These are phyloP conservation scores for Sebastes oblongus DNA, from an alignment of 2,797 vertebrate species.

Conservation along the genomic window DNA sequence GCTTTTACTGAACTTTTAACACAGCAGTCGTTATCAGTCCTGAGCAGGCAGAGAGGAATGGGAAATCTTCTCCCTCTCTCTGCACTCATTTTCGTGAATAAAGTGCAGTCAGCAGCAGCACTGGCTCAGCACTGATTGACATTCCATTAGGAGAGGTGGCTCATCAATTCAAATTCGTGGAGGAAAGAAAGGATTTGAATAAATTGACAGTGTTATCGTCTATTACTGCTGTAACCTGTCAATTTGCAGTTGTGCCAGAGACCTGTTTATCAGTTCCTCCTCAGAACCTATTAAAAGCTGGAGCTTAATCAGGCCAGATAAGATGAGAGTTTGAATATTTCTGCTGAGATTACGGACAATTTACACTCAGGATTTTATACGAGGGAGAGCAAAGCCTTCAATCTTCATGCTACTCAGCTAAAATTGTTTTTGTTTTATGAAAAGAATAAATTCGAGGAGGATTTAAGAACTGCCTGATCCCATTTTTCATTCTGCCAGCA, in stretches of 20 bases:
- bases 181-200: slow-evolving; percentile 82
- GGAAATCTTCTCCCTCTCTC: slow-evolving; percentile 73
- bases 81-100: slow-evolving; percentile 71
- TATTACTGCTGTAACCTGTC: slow-evolving; percentile 78
- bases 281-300: slow-evolving; percentile 72
- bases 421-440: slow-evolving; percentile 49
- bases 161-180: slow-evolving; percentile 81
- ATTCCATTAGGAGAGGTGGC: slow-evolving; percentile 81
- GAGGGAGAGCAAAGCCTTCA: slow-evolving; percentile 13
- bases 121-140: slow-evolving; percentile 79
- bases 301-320: slow-evolving; percentile 73
- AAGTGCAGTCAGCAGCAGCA: slow-evolving; percentile 76
- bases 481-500: slow-evolving; percentile 11
- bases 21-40: slow-evolving; percentile 81
- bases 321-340: slow-evolving; percentile 68
- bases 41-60: slow-evolving; percentile 78
- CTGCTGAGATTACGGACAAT: slow-evolving; percentile 65
- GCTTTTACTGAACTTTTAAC: slow-evolving; percentile 81
- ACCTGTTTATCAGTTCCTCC: slow-evolving; percentile 72
- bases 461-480: not conserved
- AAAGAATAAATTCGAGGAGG: slow-evolving; percentile 24
- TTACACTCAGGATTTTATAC: slow-evolving; percentile 46
- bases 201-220: slow-evolving; percentile 83
- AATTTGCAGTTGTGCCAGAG: slow-evolving; percentile 76
- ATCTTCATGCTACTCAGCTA: slow-evolving; percentile 20